Evolutionary conservation across 2,888 invertebrate genomes (phyloP), one percentile per base, ranked within the genome.

Genomic region (Leptopilina myrica): DNA sequence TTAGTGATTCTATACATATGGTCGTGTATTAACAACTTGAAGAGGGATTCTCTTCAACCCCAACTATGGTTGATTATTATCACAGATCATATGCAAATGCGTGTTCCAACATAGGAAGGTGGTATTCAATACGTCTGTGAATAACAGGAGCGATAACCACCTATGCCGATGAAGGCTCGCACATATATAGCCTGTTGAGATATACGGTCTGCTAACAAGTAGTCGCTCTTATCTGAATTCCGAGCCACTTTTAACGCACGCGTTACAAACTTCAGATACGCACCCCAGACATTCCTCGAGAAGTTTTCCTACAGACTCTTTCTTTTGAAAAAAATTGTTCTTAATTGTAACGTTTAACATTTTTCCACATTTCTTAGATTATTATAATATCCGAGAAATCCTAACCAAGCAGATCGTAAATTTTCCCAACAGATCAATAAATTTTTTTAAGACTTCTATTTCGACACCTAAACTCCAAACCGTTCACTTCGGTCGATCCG

Each of bases 131-230:
- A 69, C 56, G 56, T 64, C 49, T 76, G 65, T 64, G 66, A 76
- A 53, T 79, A 76, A 69, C 65, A 77, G 65, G 73, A 76, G 64
- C 78, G 80, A 80, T 80, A 80, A 76, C 76, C 76, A 78, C 78
- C 78, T 80, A 77, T 78, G 80, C 76, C 82, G 82, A 84, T 84
- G 80, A 84, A 81, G 81, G 80, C 79, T 80, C 80, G 80, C 81
- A 12, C 81, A 12, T 12, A 49, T 33, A 33, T 12, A 65, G 81
- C 78, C 81, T 79, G 80, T 84, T 82, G 81, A 84, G 82, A 84
- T 84, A 83, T 76, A 79, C 69, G 15, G 75, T 78, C 76, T 56
- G 73, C 73, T 73, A 73, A 73, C 73, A 73, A 73, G 73, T 73
- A 73, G 73, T 73, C 73, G 56, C 56, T 73, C 73, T 73, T 73